Evolutionary conservation across 2,888 invertebrate genomes (phyloP), one percentile per base, ranked within the genome.

Genomic region (Germaria angustata): DNA sequence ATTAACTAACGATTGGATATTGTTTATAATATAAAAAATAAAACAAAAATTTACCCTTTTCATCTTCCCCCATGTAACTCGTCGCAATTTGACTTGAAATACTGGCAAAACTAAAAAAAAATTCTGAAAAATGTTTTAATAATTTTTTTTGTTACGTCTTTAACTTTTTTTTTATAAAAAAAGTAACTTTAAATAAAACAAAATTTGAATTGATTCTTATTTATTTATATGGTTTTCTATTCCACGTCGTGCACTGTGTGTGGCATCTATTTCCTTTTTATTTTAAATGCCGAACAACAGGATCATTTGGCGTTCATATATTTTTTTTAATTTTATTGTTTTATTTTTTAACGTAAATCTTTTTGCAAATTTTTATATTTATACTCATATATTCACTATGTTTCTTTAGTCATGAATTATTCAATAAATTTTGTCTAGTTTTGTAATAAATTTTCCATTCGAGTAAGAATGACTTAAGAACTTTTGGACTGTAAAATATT

Each of bases 371-470:
- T 15, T 41, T 41, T 41, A 41, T 15, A 6, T 41, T 2, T 41
- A 4, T 15, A 41, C 6, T 15, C 15, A 7, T 9, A 41, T n/a
- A 41, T 4, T 41, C n/a, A 17, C 17, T 17, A 0, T 17, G 6
- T 17, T 15, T 44, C 53, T 28, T n/a, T 15, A 2, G 3, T 9
- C 15, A 68, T 68, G 66, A 68, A 68, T 68, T 39, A 68, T 68
- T 68, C 51, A 68, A 24, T 9, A 39, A 68, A 7, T 36, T 53
- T 39, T 39, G 6, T 53, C 6, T 51, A n/a, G 20, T 22, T 51
- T 51, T 28, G 9, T 20, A 13, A 34, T 57, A 34, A 20, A 61
- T 28, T 61, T 61, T 28, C 15, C 15, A 4, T 6, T 22, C 24
- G 24, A 59, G 4, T n/a, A 36, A 15, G 41, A 41, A 44, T 13